Conservation (phyloP, 2,113 vertebrate genomes). For the Peromyscus leucopus region DNA sequence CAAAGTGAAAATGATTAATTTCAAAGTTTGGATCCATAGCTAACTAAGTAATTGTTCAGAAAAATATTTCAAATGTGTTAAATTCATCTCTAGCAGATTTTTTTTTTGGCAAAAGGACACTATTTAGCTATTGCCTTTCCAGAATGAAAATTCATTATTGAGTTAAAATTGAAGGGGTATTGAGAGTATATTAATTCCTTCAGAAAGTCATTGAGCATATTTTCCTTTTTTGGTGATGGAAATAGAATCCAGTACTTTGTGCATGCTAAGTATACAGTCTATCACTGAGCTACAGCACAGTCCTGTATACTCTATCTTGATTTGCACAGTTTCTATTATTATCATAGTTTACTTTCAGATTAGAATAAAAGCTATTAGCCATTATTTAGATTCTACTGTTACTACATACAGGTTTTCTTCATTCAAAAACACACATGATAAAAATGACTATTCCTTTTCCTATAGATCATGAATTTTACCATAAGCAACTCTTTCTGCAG, state of each 20-base stretch:
- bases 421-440: constrained; percentile 1
- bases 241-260: background rate
- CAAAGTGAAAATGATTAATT: constrained; percentile 29
- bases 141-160: background rate
- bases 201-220: background rate
- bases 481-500: background rate
- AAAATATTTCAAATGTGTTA: constrained; percentile 14
- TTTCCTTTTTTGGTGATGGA: background rate
- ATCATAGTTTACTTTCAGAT: background rate
- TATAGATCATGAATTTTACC: background rate
- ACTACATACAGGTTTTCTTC: background rate
- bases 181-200: constrained; percentile 7
- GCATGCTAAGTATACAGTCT: background rate
- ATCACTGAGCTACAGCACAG: background rate
- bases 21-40: background rate
- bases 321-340: background rate
- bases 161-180: constrained; percentile 16
- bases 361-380: background rate
- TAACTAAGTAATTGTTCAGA: background rate
- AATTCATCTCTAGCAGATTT: background rate
- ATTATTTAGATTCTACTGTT: background rate
- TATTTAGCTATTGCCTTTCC: background rate
- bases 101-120: background rate
- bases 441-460: background rate
- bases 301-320: background rate